A percentile compares a stretch with the other conserved stretches of the same genome.
These are phyloP conservation scores for Cyanoliseus patagonus DNA, from an alignment of 2,113 vertebrate species.

Conservation along the genomic window DNA sequence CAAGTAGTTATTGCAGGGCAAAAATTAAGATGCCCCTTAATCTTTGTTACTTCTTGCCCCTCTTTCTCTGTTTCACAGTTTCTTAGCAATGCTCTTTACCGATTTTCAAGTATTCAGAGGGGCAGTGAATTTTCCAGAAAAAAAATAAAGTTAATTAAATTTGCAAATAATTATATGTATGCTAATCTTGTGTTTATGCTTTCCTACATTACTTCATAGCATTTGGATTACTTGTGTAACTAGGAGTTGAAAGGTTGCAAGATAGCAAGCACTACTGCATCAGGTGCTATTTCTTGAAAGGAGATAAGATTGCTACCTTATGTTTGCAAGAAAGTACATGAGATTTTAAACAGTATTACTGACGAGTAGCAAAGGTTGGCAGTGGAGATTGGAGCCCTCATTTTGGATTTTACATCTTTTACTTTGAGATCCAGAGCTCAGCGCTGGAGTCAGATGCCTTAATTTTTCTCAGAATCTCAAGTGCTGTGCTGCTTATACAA, in stretches of 20 bases:
- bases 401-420: background rate
- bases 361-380: background rate
- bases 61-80: background rate
- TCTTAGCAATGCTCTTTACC: background rate
- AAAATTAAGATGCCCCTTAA: background rate
- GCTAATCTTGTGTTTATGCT: background rate
- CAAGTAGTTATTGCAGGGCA: background rate
- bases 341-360: background rate
- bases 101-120: background rate
- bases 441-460: background rate
- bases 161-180: background rate
- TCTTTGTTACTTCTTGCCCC: background rate
- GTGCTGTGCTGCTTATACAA: background rate
- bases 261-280: background rate
- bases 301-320: background rate
- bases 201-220: background rate
- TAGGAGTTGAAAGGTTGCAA: background rate
- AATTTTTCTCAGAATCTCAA: background rate
- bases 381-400: background rate
- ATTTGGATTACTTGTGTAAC: background rate
- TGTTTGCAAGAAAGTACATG: background rate
- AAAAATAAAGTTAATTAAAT: background rate
- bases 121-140: background rate
- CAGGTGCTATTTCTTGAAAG: background rate
- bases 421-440: background rate